phyloP scores from a whole-genome alignment of 1,140 invertebrate genomes.

The Lineus longissimus region DNA sequence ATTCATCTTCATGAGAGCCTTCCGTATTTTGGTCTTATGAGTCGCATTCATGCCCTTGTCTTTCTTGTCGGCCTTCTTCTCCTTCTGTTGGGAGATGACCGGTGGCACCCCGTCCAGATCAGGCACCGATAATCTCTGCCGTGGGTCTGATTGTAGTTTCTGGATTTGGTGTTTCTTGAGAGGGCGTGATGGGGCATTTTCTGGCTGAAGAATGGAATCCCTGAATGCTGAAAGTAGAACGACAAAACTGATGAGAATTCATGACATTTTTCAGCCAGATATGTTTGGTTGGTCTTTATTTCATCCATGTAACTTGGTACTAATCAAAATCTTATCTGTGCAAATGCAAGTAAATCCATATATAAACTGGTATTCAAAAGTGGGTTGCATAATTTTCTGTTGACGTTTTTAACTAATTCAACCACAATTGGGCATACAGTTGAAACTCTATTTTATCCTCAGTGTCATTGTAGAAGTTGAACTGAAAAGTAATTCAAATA shows the following conservation, averaged over 20 bases:
- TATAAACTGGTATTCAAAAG: too few species aligned
- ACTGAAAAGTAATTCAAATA: too few species aligned
- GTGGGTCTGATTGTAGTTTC: conserved; percentile 52
- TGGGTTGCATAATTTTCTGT: too few species aligned
- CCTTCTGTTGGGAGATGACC: conserved; percentile 26
- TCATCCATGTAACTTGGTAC: too few species aligned
- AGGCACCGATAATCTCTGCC: conserved; percentile 49
- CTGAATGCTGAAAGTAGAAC: conserved; percentile 60
- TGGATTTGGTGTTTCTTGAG: conserved; percentile 28
- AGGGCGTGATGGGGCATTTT: conserved; percentile 36
- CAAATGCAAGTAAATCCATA: too few species aligned
- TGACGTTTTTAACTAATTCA: too few species aligned
- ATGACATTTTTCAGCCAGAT: too few species aligned
- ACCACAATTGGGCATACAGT: too few species aligned
- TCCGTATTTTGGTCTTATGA: conserved; percentile 77
- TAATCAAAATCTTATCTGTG: too few species aligned
- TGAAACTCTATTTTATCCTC: too few species aligned
- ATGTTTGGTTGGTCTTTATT: too few species aligned
- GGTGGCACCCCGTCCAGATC: conserved; percentile 39
- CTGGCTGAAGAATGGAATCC: conserved; percentile 82
- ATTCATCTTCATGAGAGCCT: conserved; percentile 87
- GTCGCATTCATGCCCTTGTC: conserved; percentile 77
- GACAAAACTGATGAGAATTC: background rate
- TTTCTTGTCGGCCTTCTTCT: conserved; percentile 58
- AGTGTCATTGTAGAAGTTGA: too few species aligned